phyloP scores from a whole-genome alignment of 2,797 vertebrate species.

The Natrix natrix region DNA sequence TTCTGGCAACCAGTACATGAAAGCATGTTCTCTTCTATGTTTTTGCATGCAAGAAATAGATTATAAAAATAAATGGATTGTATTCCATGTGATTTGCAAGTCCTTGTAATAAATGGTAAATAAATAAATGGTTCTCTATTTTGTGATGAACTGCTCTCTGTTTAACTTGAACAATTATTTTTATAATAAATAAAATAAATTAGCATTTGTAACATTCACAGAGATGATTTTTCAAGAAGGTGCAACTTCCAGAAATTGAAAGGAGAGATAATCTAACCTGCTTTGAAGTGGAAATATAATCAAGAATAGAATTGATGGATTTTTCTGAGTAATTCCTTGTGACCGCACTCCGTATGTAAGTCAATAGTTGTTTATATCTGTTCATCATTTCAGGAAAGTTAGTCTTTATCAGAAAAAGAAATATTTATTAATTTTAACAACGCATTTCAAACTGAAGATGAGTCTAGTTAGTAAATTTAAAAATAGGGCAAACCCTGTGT shows the following conservation, averaged over 20 bases:
- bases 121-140: neutral
- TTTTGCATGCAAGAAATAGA: neutral
- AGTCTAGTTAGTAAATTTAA: neutral
- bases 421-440: neutral
- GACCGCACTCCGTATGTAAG: constrained; percentile 97
- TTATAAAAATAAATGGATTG: neutral
- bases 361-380: constrained; percentile 97
- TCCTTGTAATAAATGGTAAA: neutral
- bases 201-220: neutral
- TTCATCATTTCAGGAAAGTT: constrained; percentile 99
- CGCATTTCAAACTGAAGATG: neutral
- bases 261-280: constrained; percentile 80
- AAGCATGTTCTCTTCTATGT: neutral
- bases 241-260: constrained; percentile 21
- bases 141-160: neutral
- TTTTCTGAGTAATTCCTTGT: constrained; percentile 99
- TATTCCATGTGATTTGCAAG: neutral
- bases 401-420: constrained; percentile 75
- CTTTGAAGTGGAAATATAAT: constrained; percentile 99
- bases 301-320: constrained; percentile 99
- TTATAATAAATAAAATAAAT: neutral
- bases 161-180: neutral
- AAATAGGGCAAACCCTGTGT: neutral
- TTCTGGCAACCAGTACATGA: neutral
- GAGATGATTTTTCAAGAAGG: neutral